Evolutionary conservation across 2,888 invertebrate species (phyloP), one percentile per base, ranked within the genome.

Genomic region (Ophioninae sp.): DNA sequence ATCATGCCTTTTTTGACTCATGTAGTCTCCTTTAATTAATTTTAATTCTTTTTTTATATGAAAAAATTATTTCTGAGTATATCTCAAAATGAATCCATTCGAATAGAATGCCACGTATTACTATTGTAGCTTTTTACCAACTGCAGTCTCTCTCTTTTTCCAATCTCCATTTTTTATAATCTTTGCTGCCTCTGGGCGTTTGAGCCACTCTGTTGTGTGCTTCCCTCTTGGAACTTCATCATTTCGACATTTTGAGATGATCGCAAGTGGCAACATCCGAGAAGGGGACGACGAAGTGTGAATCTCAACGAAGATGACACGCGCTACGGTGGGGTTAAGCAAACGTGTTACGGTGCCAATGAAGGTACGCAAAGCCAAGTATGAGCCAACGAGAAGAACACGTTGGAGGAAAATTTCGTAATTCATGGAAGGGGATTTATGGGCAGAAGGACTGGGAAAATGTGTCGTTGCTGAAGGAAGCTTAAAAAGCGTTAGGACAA

Each of bases 401-500:
- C 17, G 59, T 59, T 39, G 50, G 7, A 65, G 61, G 68, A 67
- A 77, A 77, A 44, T 59, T 59, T 67, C 59, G 44, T 67, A 73
- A 79, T 59, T 79, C 73, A 44, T 57, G 44, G 65, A 59, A 59
- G 73, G 67, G 65, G 67, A 82, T 73, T 68, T 69, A 72, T 70
- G 23, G 79, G 72, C 64, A 21, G 76, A 76, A 79, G 59, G 67
- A 10, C 23, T 56, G 56, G 30, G 21, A 61, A 64, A 62, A 37
- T 59, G 10, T 20, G n/a, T 64, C 62, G 62, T 69, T 7, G 78
- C 21, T 70, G 37, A 59, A 30, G 41, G 75, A 64, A 80, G 79
- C 65, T 81, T 84, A 83, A 81, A 85, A 81, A 84, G 70, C 73
- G 56, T 61, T 44, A 68, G 74, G 56, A 20, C n/a, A 44, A 72